Base-by-base conservation (phyloP, 2,888 invertebrate species). In the Parascotia fuliginaria region DNA sequence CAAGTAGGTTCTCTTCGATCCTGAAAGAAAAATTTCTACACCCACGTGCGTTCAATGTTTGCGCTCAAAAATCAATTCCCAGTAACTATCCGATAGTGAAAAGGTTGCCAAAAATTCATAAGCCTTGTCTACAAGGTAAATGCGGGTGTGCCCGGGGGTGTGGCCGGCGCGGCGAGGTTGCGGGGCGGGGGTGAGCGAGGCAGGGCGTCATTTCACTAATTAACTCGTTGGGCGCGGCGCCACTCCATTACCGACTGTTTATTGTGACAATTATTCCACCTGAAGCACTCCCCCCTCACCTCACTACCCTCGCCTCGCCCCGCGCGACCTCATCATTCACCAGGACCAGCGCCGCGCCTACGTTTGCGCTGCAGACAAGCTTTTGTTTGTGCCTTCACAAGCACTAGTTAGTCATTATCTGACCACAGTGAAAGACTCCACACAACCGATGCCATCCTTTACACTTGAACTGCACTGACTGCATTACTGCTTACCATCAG, bases 241-340 rank as follows among this genome's bases (percentile, higher is more conserved):
- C 75, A 82, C 86, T 86, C 88, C 85, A 87, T 89, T 88, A 87
- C 81, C 63, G 75, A 75, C 79, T 86, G 87, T 89, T 88, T 88
- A 88, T 87, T 82, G 87, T 86, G 85, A 86, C 88, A 87, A 87
- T 86, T 85, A 86, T 82, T 80, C 75, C 67, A 58, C 68, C 70
- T 64, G 66, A 59, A 52, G 57, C 47, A 40, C 33, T 52, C 58
- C 55, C 46, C 45, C 48, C 52, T 41, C 52, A 45, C 55, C 50
- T 45, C 59, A 24, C 57, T 59, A 52, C 6, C 62, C 54, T 29
- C 41, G 14, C 39, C 40, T 34, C 33, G 29, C 41, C 34, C 48
- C 11, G 31, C 24, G 29, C 40, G 40, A 27, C 42, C 59, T 43
- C 60, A 60, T 60, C 57, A 55, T 58, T 66, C 55, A 66, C 51